Evolutionary conservation across 2,797 vertebrate species (phyloP).

Genomic region (Percopsis omiscomaycus): DNA sequence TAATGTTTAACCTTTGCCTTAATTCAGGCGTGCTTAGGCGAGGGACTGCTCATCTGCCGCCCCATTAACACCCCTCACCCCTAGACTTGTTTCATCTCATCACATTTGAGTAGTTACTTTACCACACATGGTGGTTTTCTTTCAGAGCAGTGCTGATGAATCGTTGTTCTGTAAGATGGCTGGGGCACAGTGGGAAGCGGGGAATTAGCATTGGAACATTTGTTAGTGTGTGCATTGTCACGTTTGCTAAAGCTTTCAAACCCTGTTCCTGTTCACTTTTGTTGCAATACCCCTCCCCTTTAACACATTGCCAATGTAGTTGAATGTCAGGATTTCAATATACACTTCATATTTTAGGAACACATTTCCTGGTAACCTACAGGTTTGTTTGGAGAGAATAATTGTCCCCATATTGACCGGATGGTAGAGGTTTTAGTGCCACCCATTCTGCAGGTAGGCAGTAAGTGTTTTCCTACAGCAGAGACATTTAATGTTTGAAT

Average conservation of each 20-base stretch:
- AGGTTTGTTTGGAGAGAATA: too few species aligned
- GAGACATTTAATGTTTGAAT: too few species aligned
- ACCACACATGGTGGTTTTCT: too few species aligned
- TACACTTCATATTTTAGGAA: too few species aligned
- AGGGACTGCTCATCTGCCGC: constrained; percentile 54
- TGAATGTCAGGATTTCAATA: background rate
- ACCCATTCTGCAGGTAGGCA: too few species aligned
- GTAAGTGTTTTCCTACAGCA: too few species aligned
- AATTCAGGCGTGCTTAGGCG: constrained; percentile 71
- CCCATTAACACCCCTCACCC: constrained; percentile 46
- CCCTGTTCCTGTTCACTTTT: too few species aligned
- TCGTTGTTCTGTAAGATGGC: constrained; percentile 16
- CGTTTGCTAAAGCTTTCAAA: background rate
- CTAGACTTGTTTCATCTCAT: constrained; percentile 3
- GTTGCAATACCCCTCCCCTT: background rate
- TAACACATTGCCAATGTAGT: background rate
- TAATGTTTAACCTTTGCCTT: constrained; percentile 72
- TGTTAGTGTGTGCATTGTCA: too few species aligned
- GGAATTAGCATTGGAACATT: too few species aligned
- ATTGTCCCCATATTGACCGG: too few species aligned
- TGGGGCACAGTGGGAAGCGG: background rate
- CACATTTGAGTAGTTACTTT: constrained; percentile 2
- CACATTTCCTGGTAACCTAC: too few species aligned
- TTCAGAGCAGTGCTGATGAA: constrained; percentile 12
- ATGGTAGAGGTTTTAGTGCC: too few species aligned